Evolutionary conservation across 2,888 invertebrate genomes (phyloP), one percentile per base, ranked within the genome.

Genomic region (Rhagonycha lutea): DNA sequence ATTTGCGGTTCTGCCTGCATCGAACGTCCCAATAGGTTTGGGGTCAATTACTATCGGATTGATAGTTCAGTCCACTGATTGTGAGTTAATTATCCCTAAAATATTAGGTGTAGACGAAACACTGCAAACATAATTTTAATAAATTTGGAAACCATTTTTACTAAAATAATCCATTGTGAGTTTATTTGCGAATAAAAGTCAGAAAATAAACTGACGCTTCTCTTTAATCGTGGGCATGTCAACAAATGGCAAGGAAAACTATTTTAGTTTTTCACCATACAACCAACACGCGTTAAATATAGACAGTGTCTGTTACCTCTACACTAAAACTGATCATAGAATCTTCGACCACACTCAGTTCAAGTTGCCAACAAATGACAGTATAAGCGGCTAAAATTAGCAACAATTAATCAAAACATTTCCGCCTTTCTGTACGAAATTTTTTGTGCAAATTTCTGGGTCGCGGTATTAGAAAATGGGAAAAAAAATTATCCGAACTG

Each of bases 291-390:
- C 11, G 47, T 11, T 65, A 65, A 68, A 69, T 69, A 69, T 69
- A 69, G 69, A 62, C 26, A 69, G 47, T 62, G 68, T 69, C 73
- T 73, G 65, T 73, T 73, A 69, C 73, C 61, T 68, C 69, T 62
- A 47, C 18, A n/a, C 69, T 72, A 72, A 71, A 72, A 67, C 65
- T 67, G 67, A 72, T 65, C 65, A 28, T 14, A 26, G 12, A 60
- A 67, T 67, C 60, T 28, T 68, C 24, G 68, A 68, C 24, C 18
- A 65, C 14, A 65, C 26, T 65, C 63, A 24, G 18, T 65, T 62
- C 26, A 65, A 65, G 24, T 65, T 65, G 63, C 63, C 63, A 65
- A 65, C 63, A 14, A 65, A 65, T 18, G 63, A 65, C 63, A 65
- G 14, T 65, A n/a, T 26, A 24, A 65, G 63, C 26, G 24, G 63